phyloP scores from a whole-genome alignment of 2,888 invertebrate species.

The Scrobipalpa costella region DNA sequence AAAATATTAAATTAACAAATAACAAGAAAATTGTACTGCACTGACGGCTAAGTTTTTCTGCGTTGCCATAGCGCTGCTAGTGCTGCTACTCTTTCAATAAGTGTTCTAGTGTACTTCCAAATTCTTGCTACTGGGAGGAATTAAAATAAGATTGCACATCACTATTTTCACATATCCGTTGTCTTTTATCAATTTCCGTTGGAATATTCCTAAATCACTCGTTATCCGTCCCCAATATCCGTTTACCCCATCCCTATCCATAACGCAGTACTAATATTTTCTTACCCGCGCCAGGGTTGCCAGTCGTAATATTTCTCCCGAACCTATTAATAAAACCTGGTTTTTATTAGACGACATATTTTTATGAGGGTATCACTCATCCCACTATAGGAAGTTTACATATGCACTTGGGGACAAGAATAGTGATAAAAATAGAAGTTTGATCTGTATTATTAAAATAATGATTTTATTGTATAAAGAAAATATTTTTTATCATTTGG shows the following conservation, averaged over 20 bases:
- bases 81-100: too few relatives aligned
- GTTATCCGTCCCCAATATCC: constrained; percentile 3
- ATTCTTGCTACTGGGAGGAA: background rate
- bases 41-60: too few relatives aligned
- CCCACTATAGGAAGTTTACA: constrained; percentile 21
- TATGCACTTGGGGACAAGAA: constrained; percentile 41
- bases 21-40: too few relatives aligned
- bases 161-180: background rate
- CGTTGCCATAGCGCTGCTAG: too few relatives aligned
- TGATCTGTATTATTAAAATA: constrained; percentile 1
- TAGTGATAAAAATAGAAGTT: background rate
- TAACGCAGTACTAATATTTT: constrained; percentile 17
- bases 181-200: constrained; percentile 10
- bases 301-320: constrained; percentile 48
- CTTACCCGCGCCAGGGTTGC: constrained; percentile 40
- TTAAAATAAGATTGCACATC: too few relatives aligned
- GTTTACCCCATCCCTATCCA: constrained; percentile 12
- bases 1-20: too few relatives aligned
- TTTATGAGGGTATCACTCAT: constrained; percentile 56
- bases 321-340: constrained; percentile 55
- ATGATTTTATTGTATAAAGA: background rate
- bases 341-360: constrained; percentile 56
- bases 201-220: constrained; percentile 29
- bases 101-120: too few relatives aligned
- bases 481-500: background rate